Percentiles rank a stretch among this genome's conserved stretches.
Evolutionary conservation across 1,140 invertebrate species (phyloP).

Genomic region (Reticulitermes speratus): DNA sequence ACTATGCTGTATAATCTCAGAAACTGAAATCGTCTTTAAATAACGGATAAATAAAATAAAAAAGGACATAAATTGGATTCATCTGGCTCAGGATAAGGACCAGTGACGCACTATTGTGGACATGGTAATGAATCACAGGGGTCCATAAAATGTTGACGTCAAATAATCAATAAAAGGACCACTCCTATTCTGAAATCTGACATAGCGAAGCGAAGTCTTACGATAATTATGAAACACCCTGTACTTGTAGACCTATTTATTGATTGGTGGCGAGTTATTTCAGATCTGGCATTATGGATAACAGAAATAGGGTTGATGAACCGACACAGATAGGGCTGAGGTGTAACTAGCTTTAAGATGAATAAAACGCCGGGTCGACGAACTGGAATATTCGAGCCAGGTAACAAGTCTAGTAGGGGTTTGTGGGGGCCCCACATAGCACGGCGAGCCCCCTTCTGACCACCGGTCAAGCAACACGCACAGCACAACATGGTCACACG

Average conservation of each 20-base stretch:
- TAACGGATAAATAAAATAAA: no score
- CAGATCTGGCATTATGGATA: no score
- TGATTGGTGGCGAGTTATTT: background rate
- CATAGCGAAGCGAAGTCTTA: no score
- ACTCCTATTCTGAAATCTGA: no score
- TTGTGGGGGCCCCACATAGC: background rate
- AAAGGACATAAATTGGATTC: no score
- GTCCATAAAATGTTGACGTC: no score
- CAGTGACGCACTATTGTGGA: no score
- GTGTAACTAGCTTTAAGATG: background rate
- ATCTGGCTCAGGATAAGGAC: no score
- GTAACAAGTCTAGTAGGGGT: background rate
- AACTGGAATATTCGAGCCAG: background rate
- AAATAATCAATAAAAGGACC: no score
- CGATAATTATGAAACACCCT: background rate
- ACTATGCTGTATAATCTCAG: no score
- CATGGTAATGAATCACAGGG: no score
- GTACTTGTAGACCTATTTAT: background rate
- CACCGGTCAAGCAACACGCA: constrained; percentile 1
- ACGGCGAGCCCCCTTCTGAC: background rate
- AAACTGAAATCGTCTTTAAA: no score
- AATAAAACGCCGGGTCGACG: background rate
- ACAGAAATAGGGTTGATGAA: background rate
- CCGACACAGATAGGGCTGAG: background rate
- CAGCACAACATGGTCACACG: background rate